phyloP scores from a whole-genome alignment of 2,888 invertebrate genomes.

The Tromatobia lineatoria region DNA sequence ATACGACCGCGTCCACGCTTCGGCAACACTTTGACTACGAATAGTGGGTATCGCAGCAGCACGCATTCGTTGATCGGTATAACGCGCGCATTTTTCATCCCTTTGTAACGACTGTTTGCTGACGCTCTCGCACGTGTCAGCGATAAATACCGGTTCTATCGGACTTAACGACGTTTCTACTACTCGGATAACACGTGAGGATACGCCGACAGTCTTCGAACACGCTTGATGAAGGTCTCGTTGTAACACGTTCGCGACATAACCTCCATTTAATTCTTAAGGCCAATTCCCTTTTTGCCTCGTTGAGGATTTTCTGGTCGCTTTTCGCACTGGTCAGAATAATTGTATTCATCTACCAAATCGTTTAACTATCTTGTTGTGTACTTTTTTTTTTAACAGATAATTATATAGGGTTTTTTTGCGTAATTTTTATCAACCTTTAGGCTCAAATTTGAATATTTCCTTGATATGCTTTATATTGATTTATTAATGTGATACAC shows the following conservation, averaged over 20 bases:
- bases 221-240: conserved; percentile 65
- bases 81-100: conserved; percentile 61
- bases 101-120: conserved; percentile 1
- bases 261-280: conserved; percentile 56
- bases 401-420: background rate
- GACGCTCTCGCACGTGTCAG: conserved; percentile 7
- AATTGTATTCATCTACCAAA: background rate
- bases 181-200: conserved; percentile 37
- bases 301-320: background rate
- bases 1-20: background rate
- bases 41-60: conserved; percentile 1
- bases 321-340: background rate
- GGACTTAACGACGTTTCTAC: background rate
- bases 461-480: background rate
- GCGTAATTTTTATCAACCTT: background rate
- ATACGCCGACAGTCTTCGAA: conserved; percentile 38
- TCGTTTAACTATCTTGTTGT: background rate
- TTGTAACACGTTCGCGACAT: conserved; percentile 63
- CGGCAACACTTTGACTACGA: background rate
- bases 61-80: conserved; percentile 19
- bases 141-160: conserved; percentile 11
- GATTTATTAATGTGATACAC: background rate
- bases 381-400: no score
- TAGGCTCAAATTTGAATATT: background rate
- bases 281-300: background rate